Percentiles rank a stretch among this genome's conserved stretches.
phyloP scores from a whole-genome alignment of 2,888 invertebrate species.

The Cartodere bifasciata region DNA sequence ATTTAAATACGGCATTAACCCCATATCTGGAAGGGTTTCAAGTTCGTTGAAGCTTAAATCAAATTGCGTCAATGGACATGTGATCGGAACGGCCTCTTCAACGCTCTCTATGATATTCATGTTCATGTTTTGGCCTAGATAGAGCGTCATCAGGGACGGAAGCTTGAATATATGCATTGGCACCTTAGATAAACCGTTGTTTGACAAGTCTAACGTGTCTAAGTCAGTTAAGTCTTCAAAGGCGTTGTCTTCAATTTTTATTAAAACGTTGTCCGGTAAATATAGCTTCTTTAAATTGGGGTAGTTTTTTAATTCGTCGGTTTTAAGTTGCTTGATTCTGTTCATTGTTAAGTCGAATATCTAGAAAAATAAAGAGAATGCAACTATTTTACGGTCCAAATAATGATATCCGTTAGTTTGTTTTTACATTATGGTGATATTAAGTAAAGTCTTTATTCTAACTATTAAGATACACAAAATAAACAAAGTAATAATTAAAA shows the following conservation, averaged over 20 bases:
- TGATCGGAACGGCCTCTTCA: constrained; percentile 25
- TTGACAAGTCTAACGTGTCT: constrained; percentile 27
- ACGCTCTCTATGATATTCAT: constrained; percentile 27
- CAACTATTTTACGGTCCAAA: constrained; percentile 1
- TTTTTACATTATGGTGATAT: no score
- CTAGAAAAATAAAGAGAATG: constrained; percentile 20
- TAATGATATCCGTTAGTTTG: no score
- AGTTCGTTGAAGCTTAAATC: constrained; percentile 27
- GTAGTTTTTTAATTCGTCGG: constrained; percentile 25
- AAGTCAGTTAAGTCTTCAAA: constrained; percentile 24
- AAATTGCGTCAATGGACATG: constrained; percentile 26
- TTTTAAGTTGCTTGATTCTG: constrained; percentile 26
- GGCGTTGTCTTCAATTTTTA: constrained; percentile 24
- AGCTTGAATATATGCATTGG: constrained; percentile 27
- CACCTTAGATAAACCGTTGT: constrained; percentile 24
- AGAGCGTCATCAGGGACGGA: constrained; percentile 27
- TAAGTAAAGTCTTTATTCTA: no score
- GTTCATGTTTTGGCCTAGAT: constrained; percentile 28
- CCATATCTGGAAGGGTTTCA: constrained; percentile 26
- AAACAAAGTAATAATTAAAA: no score
- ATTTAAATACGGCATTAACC: constrained; percentile 23
- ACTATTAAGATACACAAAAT: no score
- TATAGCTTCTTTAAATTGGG: constrained; percentile 27
- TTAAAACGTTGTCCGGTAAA: constrained; percentile 29
- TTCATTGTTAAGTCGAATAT: constrained; percentile 28